Base-by-base conservation (phyloP, 2,797 vertebrate species). In the Pseudomugil tenellus region DNA sequence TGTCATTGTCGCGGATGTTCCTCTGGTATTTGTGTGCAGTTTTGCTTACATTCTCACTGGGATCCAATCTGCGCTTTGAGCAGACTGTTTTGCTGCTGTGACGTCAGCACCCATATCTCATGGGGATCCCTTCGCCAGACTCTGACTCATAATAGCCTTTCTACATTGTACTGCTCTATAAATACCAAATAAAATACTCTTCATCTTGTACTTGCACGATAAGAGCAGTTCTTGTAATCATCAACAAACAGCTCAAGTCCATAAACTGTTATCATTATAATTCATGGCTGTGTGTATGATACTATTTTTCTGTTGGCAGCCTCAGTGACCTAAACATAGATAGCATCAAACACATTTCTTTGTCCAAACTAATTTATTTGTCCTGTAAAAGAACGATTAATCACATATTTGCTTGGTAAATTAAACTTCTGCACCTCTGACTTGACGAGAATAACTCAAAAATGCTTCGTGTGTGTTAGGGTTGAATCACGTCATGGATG, bases 81-180 rank as follows among this genome's bases (percentile, higher is more conserved):
- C 84, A 69, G 66, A 79, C 80, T 83, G 70, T 84, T 86, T 71
- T 57, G 74, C 74, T 80, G 81, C 72, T 28, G n/a, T 76, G 81
- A 84, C 67, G 62, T 87, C 88, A 86, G 83, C 77, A 74, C 69
- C 67, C 52, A 2, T 31, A 29, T 74, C 87, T 76, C 79, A 2
- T 31, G 87, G 88, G 37, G 91, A 88, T 84, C 70, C 79, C 70
- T 70, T 68, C 41, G 49, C 86, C 87, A 88, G 86, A 87, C 84
- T 83, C 81, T 92, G 90, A 93, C 84, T 92, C 90, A 90, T 63
- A 72, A 80, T 46, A 58, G 70, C 70, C 68, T 68, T 64, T 76
- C 72, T 52, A 29, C 74, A 63, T 60, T 35, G n/a, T 3, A 49
- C 75, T 58, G 63, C 61, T 43, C 31, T 77, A 62, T 62, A 63